These are phyloP conservation scores for Pithys albifrons DNA, from an alignment of 2,113 vertebrate genomes.

Conservation along the genomic window DNA sequence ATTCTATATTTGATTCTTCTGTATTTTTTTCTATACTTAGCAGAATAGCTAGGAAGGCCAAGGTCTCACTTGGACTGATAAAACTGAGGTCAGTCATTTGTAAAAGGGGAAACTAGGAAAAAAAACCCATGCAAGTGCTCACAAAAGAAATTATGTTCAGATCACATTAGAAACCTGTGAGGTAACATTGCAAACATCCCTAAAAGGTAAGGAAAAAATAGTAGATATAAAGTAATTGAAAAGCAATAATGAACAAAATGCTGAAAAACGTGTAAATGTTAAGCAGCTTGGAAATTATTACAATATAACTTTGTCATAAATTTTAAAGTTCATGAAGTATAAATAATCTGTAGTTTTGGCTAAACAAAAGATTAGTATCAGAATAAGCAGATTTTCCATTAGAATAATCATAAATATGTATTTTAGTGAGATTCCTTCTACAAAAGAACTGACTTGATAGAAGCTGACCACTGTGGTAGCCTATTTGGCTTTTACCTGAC, in stretches of 20 bases:
- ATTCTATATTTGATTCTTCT: not conserved
- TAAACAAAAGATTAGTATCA: not conserved
- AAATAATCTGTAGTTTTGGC: not conserved
- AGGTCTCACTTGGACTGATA: not conserved
- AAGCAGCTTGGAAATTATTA: not conserved
- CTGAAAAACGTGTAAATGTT: not conserved
- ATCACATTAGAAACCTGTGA: not conserved
- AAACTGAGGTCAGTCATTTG: not conserved
- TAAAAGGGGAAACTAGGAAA: not conserved
- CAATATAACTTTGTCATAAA: not conserved
- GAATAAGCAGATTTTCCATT: conserved; percentile 19
- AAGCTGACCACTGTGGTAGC: not conserved
- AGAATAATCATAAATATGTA: conserved; percentile 21
- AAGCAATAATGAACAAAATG: not conserved
- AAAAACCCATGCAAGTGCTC: not conserved
- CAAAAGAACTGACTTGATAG: not conserved
- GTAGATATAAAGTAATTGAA: not conserved
- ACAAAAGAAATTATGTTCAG: not conserved
- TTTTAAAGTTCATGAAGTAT: conserved; percentile 11
- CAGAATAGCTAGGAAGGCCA: not conserved
- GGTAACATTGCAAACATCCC: not conserved
- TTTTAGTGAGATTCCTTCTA: not conserved
- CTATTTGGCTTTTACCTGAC: not conserved
- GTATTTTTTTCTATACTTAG: not conserved
- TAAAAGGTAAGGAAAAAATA: not conserved